phyloP scores from a whole-genome alignment of 2,113 vertebrate species.

The Odontophorus gujanensis region DNA sequence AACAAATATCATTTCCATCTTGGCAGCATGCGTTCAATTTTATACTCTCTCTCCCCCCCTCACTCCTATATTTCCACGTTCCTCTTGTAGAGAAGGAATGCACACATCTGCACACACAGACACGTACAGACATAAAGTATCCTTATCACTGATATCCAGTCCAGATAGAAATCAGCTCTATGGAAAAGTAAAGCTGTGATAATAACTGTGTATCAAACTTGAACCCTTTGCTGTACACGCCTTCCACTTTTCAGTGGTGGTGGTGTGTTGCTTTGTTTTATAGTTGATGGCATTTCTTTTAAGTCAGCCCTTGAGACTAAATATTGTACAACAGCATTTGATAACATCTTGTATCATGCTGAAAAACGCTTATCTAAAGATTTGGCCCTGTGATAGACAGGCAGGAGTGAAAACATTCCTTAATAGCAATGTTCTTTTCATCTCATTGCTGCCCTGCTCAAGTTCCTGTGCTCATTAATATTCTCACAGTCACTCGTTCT shows the following conservation, averaged over 20 bases:
- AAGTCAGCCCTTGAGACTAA: slow-evolving; percentile 84
- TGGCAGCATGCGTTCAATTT: slow-evolving; percentile 69
- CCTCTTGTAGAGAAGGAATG: slow-evolving; percentile 24
- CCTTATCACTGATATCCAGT: slow-evolving; percentile 47
- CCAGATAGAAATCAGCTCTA: slow-evolving; percentile 65
- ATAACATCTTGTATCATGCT: slow-evolving; percentile 86
- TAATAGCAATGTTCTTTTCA: slow-evolving; percentile 62
- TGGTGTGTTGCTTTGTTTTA: slow-evolving; percentile 45
- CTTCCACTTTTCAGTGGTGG: slow-evolving; percentile 65
- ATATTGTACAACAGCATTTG: slow-evolving; percentile 81
- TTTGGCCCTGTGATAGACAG: slow-evolving; percentile 79
- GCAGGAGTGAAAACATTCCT: slow-evolving; percentile 67
- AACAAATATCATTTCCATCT: slow-evolving; percentile 80
- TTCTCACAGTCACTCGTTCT: background rate
- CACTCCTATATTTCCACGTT: background rate
- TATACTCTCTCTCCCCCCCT: slow-evolving; percentile 29
- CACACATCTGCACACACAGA: background rate
- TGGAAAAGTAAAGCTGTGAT: slow-evolving; percentile 48
- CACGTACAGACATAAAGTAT: background rate
- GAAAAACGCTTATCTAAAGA: slow-evolving; percentile 84
- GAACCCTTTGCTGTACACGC: slow-evolving; percentile 12
- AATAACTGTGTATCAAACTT: slow-evolving; percentile 54
- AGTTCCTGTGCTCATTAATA: slow-evolving; percentile 60
- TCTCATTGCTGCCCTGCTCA: slow-evolving; percentile 39
- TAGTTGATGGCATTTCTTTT: slow-evolving; percentile 85